Evolutionary conservation across 2,888 invertebrate genomes (phyloP).

Genomic region (Noctua pronuba): DNA sequence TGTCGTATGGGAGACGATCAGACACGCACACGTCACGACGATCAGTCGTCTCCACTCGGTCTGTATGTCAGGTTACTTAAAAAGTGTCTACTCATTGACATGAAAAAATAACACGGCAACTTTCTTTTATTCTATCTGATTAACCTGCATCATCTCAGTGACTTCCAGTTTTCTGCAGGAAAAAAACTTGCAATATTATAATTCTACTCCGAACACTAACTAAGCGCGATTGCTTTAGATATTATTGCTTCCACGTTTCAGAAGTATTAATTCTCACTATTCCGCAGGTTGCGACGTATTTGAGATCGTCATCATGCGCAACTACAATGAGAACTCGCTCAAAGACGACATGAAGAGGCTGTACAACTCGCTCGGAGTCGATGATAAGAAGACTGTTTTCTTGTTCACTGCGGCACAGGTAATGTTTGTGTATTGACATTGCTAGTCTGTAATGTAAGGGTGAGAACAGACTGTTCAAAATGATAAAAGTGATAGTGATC

Average conservation of each 20-base stretch:
- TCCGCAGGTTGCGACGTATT: conserved; percentile 93
- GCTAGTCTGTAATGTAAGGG: no score
- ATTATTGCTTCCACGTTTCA: not conserved
- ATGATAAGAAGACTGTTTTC: conserved; percentile 95
- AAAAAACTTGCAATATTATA: no score
- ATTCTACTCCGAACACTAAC: not conserved
- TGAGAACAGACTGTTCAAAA: not conserved
- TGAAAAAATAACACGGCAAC: no score
- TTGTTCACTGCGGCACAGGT: conserved; percentile 96
- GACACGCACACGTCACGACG: no score
- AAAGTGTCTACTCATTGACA: no score
- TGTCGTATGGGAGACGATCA: no score
- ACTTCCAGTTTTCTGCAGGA: no score
- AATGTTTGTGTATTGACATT: not conserved
- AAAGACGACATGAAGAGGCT: conserved; percentile 96
- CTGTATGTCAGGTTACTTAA: no score
- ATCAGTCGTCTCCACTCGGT: no score
- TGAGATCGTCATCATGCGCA: conserved; percentile 95
- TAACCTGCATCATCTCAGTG: no score
- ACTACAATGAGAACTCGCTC: conserved; percentile 95
- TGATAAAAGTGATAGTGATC: not conserved
- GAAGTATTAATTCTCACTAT: not conserved
- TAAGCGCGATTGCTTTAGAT: not conserved
- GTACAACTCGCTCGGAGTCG: conserved; percentile 94
- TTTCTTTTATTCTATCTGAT: no score